Evolutionary conservation across 2,888 invertebrate species (phyloP).

Genomic region (Homarus gammarus): DNA sequence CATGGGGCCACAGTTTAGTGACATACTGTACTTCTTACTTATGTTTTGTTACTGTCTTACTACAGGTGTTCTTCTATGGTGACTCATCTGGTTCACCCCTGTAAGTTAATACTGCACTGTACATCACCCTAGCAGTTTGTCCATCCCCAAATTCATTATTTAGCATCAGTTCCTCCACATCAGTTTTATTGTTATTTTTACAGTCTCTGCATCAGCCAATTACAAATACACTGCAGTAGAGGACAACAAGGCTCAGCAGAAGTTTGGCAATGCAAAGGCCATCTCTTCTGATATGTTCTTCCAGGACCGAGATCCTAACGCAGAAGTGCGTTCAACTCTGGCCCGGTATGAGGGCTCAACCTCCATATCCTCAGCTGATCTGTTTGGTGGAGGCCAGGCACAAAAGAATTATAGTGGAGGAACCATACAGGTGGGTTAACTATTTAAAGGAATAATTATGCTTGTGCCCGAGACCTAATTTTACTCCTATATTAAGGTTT

Average conservation of each 20-base stretch:
- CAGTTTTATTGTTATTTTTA: constrained; percentile 1
- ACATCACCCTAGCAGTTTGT: no score
- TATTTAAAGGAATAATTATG: neutral
- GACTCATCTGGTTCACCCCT: no score
- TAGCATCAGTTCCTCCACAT: no score
- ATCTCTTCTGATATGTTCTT: constrained; percentile 99
- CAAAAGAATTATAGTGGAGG: constrained; percentile 77
- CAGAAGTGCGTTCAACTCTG: constrained; percentile 80
- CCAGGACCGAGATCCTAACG: constrained; percentile 84
- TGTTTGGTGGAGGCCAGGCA: constrained; percentile 85
- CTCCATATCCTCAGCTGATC: constrained; percentile 97
- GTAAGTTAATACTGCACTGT: no score
- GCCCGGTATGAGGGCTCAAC: constrained; percentile 94
- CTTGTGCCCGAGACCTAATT: neutral
- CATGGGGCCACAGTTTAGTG: no score
- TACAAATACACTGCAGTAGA: constrained; percentile 78
- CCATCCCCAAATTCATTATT: no score
- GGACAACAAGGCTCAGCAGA: constrained; percentile 91
- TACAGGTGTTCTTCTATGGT: no score
- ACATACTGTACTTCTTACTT: no score
- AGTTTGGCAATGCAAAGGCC: constrained; percentile 97
- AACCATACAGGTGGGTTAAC: constrained; percentile 66
- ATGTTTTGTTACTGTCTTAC: no score
- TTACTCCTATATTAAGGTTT: neutral
- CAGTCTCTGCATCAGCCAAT: constrained; percentile 73